Conservation (phyloP, 37 sponge, comb jelly and placozoan species). For the Theonella swinhoei region DNA sequence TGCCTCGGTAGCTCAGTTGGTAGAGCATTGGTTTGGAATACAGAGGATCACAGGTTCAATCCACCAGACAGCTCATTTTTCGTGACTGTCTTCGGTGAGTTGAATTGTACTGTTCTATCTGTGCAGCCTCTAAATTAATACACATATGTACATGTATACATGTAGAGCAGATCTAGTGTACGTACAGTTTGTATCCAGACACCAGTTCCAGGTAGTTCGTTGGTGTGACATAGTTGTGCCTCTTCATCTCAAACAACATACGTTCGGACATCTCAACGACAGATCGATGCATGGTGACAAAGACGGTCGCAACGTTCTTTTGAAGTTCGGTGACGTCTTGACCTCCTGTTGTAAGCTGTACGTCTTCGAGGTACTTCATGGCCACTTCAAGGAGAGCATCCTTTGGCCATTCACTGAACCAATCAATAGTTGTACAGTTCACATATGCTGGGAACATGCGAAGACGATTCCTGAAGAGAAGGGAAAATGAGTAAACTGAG, state of each 20-base stretch:
- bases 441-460: slow-evolving; percentile 97
- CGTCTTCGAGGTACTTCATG: slow-evolving; percentile 90
- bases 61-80: no score
- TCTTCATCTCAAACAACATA: slow-evolving; percentile 98
- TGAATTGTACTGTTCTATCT: no score
- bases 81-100: no score
- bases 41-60: no score
- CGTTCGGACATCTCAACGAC: slow-evolving; percentile 91
- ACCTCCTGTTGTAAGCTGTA: slow-evolving; percentile 49
- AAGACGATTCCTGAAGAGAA: slow-evolving; percentile 76
- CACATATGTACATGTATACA: no score
- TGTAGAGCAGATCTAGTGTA: no score
- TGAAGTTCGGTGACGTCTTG: slow-evolving; percentile 37
- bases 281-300: slow-evolving; percentile 92
- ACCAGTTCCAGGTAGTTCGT: slow-evolving; percentile 99
- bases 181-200: slow-evolving; percentile 91
- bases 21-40: no score
- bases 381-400: slow-evolving; percentile 99
- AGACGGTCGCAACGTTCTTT: slow-evolving; percentile 79
- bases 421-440: slow-evolving; percentile 99
- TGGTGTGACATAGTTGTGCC: slow-evolving; percentile 98
- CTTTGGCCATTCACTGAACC: slow-evolving; percentile 99
- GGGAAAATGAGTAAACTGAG: no score
- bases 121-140: no score
- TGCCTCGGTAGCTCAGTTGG: no score